Evolutionary conservation across 2,888 invertebrate species (phyloP).

Genomic region (Cephus runcator): DNA sequence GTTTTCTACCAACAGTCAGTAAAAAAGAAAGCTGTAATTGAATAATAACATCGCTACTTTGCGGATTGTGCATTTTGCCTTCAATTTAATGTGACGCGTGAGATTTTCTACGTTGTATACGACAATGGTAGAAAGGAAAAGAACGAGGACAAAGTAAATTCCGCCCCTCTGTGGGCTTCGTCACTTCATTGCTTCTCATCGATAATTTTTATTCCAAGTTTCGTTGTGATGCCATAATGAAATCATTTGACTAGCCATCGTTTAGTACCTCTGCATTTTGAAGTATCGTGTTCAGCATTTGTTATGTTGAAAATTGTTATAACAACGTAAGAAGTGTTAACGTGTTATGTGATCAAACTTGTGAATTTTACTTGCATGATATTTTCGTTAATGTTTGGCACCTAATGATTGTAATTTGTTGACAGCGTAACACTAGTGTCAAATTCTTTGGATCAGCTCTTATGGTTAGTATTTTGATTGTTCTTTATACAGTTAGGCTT

Average conservation of each 20-base stretch:
- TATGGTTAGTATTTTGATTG: neutral
- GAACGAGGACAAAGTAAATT: constrained; percentile 8
- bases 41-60: neutral
- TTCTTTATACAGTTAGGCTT: neutral
- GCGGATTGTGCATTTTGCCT: neutral
- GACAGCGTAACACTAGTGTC: neutral
- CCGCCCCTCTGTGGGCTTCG: neutral
- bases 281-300: neutral
- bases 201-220: neutral
- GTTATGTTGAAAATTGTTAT: neutral
- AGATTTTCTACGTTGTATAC: neutral
- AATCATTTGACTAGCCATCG: neutral
- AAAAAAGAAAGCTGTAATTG: neutral
- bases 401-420: neutral
- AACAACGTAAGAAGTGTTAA: neutral
- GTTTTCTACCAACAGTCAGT: neutral
- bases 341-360: neutral
- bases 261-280: neutral
- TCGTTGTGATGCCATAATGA: neutral
- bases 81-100: neutral
- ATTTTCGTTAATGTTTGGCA: neutral
- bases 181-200: neutral
- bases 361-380: neutral
- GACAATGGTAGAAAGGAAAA: neutral
- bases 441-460: neutral